A percentile compares a stretch with the other conserved stretches of the same genome.
Evolutionary conservation across 2,888 invertebrate genomes (phyloP).

Genomic region (Auanema sp.): DNA sequence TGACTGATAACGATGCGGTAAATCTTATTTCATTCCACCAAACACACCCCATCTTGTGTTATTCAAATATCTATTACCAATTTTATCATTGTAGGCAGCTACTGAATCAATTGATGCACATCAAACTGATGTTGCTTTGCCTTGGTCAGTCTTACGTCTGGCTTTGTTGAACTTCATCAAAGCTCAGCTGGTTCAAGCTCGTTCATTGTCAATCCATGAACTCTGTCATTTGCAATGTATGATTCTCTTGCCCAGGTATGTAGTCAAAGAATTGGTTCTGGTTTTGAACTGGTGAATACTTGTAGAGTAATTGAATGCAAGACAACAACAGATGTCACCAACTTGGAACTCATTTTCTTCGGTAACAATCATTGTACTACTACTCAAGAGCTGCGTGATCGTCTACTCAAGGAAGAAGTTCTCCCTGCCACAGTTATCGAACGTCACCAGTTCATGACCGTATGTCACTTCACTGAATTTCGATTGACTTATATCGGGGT

Average conservation of each 20-base stretch:
- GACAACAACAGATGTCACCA: slow-evolving; percentile 14
- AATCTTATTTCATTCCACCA: neutral
- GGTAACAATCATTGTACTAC: slow-evolving; percentile 18
- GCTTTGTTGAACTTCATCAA: slow-evolving; percentile 42
- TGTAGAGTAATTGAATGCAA: slow-evolving; percentile 22
- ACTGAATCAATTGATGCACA: neutral
- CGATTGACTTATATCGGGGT: neutral
- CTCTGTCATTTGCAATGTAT: slow-evolving; percentile 45
- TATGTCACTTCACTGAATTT: slow-evolving; percentile 9
- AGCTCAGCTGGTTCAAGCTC: slow-evolving; percentile 37
- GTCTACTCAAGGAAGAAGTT: slow-evolving; percentile 35
- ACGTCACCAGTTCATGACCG: slow-evolving; percentile 40
- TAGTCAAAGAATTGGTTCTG: neutral
- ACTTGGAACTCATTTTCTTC: slow-evolving; percentile 30
- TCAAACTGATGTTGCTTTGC: slow-evolving; percentile 7
- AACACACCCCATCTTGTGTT: no score
- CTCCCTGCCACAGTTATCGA: slow-evolving; percentile 27
- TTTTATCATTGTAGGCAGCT: neutral
- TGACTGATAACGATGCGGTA: slow-evolving; percentile 32
- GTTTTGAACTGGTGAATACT: neutral
- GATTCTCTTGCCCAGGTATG: slow-evolving; percentile 39
- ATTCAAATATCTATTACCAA: no score
- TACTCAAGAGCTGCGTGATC: slow-evolving; percentile 25
- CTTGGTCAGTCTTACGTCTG: slow-evolving; percentile 31
- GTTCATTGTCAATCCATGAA: slow-evolving; percentile 38